Evolutionary conservation across 2,113 vertebrate species (phyloP).

Genomic region (Melospiza georgiana): DNA sequence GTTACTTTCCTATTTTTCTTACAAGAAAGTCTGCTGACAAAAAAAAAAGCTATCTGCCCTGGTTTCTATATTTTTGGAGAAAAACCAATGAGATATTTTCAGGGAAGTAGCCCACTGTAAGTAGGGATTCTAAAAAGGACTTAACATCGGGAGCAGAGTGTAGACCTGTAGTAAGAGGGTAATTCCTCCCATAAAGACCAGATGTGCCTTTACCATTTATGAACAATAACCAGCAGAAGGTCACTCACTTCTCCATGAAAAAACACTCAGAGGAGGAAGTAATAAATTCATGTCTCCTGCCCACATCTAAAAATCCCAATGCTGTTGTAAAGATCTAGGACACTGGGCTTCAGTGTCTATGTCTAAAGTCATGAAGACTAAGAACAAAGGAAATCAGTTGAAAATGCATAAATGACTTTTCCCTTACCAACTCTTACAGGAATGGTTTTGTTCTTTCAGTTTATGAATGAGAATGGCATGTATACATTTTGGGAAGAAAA

Average conservation of each 20-base stretch:
- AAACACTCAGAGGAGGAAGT: not conserved
- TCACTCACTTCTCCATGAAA: not conserved
- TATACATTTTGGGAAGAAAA: not conserved
- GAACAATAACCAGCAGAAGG: not conserved
- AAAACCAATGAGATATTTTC: not conserved
- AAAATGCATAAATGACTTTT: not conserved
- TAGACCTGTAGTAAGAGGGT: not conserved
- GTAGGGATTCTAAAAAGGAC: not conserved
- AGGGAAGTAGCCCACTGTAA: not conserved
- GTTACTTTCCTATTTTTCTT: not conserved
- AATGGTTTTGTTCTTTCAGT: not conserved
- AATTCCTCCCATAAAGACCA: not conserved
- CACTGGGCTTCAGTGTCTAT: rapidly evolving
- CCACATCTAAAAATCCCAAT: not conserved
- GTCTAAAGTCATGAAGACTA: not conserved
- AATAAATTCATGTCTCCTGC: not conserved
- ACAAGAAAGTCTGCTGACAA: not conserved
- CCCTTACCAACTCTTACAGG: not conserved
- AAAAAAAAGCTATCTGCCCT: not conserved
- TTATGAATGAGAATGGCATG: not conserved
- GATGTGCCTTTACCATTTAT: not conserved
- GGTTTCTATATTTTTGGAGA: not conserved
- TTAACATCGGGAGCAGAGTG: not conserved
- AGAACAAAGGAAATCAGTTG: not conserved
- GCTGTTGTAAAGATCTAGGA: not conserved